Conservation (phyloP, 2,797 vertebrate species). For the Cryptoblepharus egeriae region DNA sequence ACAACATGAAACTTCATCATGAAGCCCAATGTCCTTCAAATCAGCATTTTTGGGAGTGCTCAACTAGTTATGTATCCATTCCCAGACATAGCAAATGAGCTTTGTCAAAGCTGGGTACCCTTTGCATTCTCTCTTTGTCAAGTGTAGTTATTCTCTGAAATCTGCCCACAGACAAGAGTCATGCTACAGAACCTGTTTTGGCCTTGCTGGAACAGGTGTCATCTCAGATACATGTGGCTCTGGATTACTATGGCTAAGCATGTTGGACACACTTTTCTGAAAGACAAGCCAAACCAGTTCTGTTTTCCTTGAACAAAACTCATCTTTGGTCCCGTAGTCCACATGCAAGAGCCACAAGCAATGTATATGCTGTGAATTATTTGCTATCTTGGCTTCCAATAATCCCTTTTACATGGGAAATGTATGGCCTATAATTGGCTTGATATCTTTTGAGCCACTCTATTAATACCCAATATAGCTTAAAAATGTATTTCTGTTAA, state of each 20-base stretch:
- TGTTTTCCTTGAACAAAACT: not conserved
- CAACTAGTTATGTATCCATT: not conserved
- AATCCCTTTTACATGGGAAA: not conserved
- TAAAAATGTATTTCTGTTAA: not conserved
- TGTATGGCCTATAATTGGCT: not conserved
- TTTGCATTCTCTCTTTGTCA: not conserved
- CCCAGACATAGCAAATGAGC: not conserved
- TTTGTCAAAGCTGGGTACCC: not conserved
- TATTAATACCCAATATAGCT: not conserved
- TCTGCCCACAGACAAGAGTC: not conserved
- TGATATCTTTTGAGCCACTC: not conserved
- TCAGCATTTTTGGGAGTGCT: not conserved
- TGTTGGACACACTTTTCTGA: not conserved
- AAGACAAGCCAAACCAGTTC: not conserved
- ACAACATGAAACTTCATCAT: not conserved
- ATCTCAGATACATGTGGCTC: not conserved
- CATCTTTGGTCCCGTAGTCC: not conserved
- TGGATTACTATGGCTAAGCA: not conserved
- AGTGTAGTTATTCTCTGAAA: slow-evolving; percentile 1
- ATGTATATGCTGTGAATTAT: not conserved
- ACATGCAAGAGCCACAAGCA: not conserved
- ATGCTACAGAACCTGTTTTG: slow-evolving; percentile 3
- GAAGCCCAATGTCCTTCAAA: not conserved
- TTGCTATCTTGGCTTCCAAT: not conserved
- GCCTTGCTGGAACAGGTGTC: not conserved